phyloP scores from a whole-genome alignment of 2,113 vertebrate genomes.

The Leuciscus idus region DNA sequence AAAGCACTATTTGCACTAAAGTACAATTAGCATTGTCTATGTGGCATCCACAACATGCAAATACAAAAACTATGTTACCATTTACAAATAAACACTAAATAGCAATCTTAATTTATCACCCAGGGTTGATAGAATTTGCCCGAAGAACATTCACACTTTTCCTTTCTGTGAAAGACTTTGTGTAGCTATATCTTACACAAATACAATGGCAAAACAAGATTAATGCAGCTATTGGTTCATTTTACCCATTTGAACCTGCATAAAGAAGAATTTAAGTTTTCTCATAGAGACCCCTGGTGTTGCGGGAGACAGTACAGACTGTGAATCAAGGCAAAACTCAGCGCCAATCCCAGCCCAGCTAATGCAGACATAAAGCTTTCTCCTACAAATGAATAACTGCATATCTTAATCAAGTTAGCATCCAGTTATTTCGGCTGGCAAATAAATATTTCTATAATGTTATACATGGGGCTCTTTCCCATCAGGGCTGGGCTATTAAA shows the following conservation, averaged over 20 bases:
- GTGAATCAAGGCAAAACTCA: conserved; percentile 18
- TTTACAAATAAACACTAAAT: not conserved
- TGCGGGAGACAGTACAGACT: not conserved
- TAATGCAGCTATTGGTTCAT: conserved; percentile 61
- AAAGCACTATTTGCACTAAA: not conserved
- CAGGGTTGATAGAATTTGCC: not conserved
- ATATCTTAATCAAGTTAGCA: conserved; percentile 58
- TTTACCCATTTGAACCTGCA: conserved; percentile 60
- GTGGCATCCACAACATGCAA: not conserved
- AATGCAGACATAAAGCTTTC: conserved; percentile 38
- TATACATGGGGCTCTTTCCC: conserved; percentile 44
- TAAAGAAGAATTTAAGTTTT: conserved; percentile 12
- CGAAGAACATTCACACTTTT: not conserved
- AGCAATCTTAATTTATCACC: not conserved
- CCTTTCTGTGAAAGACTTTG: not conserved
- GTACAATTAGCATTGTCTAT: not conserved
- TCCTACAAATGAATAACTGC: conserved; percentile 50
- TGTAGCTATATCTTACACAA: not conserved
- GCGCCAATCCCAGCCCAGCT: conserved; percentile 24
- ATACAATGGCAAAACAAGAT: conserved; percentile 38
- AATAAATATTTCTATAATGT: conserved; percentile 62
- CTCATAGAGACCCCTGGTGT: not conserved
- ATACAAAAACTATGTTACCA: not conserved
- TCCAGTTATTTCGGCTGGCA: conserved; percentile 53
- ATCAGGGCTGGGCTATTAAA: conserved; percentile 69